Conservation (phyloP, 2,888 invertebrate species). For the Mesoligia furuncula region DNA sequence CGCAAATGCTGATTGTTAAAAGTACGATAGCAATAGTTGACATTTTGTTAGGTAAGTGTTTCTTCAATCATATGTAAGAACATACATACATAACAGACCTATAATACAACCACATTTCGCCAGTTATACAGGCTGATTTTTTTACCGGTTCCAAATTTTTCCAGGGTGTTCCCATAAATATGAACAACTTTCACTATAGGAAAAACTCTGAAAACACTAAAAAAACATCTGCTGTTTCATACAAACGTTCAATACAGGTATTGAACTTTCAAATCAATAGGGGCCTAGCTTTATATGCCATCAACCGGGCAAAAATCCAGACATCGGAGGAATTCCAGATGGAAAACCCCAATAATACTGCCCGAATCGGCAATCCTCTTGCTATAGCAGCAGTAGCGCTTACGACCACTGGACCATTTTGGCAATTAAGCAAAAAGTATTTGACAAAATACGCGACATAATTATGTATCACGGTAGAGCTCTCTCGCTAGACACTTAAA, state of each 20-base stretch:
- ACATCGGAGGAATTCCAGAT: background rate
- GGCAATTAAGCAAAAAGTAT: background rate
- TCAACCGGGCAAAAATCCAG: too few relatives aligned
- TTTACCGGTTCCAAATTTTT: too few relatives aligned
- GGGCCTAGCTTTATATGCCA: too few relatives aligned
- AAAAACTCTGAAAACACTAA: too few relatives aligned
- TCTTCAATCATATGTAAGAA: constrained; percentile 9
- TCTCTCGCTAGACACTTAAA: constrained; percentile 1
- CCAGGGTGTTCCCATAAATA: too few relatives aligned
- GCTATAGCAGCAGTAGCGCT: background rate
- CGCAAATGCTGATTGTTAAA: constrained; percentile 7
- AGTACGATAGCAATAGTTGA: background rate
- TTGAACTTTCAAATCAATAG: too few relatives aligned
- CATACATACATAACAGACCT: too few relatives aligned
- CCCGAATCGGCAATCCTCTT: background rate
- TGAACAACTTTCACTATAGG: too few relatives aligned
- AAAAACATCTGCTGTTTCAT: too few relatives aligned
- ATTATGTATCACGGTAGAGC: background rate
- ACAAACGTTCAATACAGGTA: too few relatives aligned
- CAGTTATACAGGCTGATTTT: too few relatives aligned
- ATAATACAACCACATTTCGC: background rate
- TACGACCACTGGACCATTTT: background rate
- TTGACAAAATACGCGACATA: background rate
- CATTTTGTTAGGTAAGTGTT: background rate
- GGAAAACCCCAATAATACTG: background rate